Base-by-base conservation (phyloP, 2,888 invertebrate genomes). In the Adela reaumurella region DNA sequence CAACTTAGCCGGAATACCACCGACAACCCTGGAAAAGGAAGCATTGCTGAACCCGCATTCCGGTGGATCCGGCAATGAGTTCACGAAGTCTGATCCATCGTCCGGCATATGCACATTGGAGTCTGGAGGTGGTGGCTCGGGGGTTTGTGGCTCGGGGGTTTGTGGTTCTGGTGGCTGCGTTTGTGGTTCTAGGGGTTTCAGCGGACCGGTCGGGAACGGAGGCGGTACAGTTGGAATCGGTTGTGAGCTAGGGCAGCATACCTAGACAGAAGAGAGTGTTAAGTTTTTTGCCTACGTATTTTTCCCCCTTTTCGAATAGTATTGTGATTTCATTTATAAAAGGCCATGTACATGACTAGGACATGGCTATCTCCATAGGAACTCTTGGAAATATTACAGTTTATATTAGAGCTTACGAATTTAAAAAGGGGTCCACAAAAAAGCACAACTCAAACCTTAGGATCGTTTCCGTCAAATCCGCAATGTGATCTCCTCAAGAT, bases 371-470 rank as follows among this genome's bases (percentile, higher is more conserved):
- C n/a, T n/a, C n/a, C n/a, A n/a, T n/a, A n/a, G n/a, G n/a, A n/a
- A n/a, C n/a, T n/a, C n/a, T n/a, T n/a, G n/a, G n/a, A n/a, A n/a
- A n/a, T n/a, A n/a, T n/a, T n/a, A n/a, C n/a, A n/a, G n/a, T n/a
- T n/a, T n/a, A n/a, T n/a, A n/a, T n/a, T n/a, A n/a, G n/a, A n/a
- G n/a, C n/a, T n/a, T n/a, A n/a, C n/a, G n/a, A n/a, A n/a, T n/a
- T n/a, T n/a, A n/a, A n/a, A n/a, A n/a, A n/a, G n/a, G n/a, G n/a
- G n/a, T n/a, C n/a, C n/a, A n/a, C n/a, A n/a, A n/a, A n/a, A n/a
- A n/a, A n/a, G n/a, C n/a, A n/a, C n/a, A n/a, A n/a, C n/a, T n/a
- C 24, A 8, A 24, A 92, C 90, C 68, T 85, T 77, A 11, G 90
- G 89, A 48, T 81, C 74, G 4, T 58, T 63, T 0, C 84, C 85